These are phyloP conservation scores for Microcebus lehilahytsara DNA, from an alignment of 2,113 vertebrate genomes.

Conservation along the genomic window DNA sequence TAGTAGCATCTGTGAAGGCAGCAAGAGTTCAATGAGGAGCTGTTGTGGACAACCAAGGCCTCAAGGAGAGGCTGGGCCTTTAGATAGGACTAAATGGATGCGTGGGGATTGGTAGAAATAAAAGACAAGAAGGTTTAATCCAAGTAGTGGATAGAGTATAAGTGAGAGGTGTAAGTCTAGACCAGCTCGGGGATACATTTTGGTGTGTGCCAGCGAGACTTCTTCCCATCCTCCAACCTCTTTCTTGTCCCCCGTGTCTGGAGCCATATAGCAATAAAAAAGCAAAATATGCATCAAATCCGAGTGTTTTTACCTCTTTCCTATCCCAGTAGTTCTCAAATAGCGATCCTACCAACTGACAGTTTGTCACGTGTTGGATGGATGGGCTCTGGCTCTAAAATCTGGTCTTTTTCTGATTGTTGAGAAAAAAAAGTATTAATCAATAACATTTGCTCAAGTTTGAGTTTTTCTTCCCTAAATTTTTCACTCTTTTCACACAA, in stretches of 20 bases:
- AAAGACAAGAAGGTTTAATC: not conserved
- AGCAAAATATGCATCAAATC: not conserved
- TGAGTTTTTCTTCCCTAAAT: not conserved
- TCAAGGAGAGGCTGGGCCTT: not conserved
- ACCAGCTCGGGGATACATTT: not conserved
- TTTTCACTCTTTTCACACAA: not conserved
- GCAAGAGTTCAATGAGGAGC: not conserved
- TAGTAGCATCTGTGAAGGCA: not conserved
- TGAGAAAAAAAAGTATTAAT: not conserved
- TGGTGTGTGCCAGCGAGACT: not conserved
- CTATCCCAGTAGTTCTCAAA: not conserved
- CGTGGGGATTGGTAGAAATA: not conserved
- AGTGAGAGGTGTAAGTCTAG: not conserved
- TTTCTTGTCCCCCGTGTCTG: not conserved
- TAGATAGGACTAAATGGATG: not conserved
- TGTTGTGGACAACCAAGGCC: not conserved
- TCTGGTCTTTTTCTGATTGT: not conserved
- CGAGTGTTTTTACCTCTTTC: not conserved
- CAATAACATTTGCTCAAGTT: too few relatives aligned
- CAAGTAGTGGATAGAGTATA: not conserved
- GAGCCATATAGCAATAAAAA: not conserved
- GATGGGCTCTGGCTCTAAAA: not conserved
- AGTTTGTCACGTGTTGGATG: not conserved
- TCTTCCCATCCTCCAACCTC: not conserved
- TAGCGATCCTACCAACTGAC: not conserved